Base-by-base conservation (phyloP, 2,888 invertebrate species). In the Chironomus riparius region DNA sequence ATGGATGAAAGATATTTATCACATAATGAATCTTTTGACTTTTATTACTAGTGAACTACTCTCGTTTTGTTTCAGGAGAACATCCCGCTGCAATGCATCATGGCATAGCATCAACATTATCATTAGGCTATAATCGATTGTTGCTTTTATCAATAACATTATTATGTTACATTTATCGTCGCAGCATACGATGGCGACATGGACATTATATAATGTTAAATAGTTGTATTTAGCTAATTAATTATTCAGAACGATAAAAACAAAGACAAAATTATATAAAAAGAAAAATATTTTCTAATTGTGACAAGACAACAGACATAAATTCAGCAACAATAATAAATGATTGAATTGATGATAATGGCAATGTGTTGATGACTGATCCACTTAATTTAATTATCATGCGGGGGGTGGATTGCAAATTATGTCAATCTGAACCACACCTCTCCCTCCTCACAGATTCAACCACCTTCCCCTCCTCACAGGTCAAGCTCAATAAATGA, bases 61-160 rank as follows among this genome's bases (percentile, higher is more conserved):
- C 56, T 56, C 18, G 38, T 38, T 38, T 38, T 38, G 38, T 56
- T 56, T 56, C 56, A 70, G 68, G 76, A 81, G 93, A 93, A 86
- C 92, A 92, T 83, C 93, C 93, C 80, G 93, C 92, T 77, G 93
- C 93, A 68, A 93, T 93, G 92, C 92, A 93, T 85, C 91, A 92
- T 80, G 90, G 91, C 70, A 86, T 80, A 76, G 81, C 82, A 68
- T 78, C 80, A 78, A 79, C 65, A 68, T 38, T 71, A 72, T 68
- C 76, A 77, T 38, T 68, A 71, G 71, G 65, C 18, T 50, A 77
- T 76, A 68, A 75, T 65, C 76, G 76, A 77, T 77, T 76, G 75
- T 68, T 77, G 76, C 65, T 65, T 24, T 21, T 65, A 65, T 68
- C 77, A 73, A 48, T 62, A 75, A 70, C 76, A 56, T 70, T 71